A percentile compares a stretch with the other conserved stretches of the same genome.
Conservation (phyloP, 2,797 vertebrate genomes). For the Bovichtus variegatus region DNA sequence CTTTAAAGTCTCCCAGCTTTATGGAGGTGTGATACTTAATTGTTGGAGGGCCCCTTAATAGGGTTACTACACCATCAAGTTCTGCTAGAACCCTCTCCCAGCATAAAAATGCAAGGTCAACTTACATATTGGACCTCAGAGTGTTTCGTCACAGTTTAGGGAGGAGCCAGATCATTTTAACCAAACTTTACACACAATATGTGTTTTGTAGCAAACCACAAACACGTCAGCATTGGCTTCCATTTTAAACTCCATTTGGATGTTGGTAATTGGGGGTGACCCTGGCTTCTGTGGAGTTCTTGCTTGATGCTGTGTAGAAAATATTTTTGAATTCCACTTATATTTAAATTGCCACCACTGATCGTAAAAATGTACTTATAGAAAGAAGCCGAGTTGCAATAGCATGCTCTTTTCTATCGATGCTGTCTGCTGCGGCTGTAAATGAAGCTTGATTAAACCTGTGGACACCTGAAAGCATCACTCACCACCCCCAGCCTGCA, state of each 20-base stretch:
- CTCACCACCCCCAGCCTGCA: slow-evolving; percentile 17
- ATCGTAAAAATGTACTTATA: neutral
- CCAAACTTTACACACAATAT: neutral
- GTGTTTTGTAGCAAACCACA: neutral
- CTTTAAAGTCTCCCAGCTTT: too few species aligned
- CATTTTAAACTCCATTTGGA: neutral
- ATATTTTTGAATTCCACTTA: neutral
- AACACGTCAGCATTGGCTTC: neutral
- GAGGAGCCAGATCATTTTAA: neutral
- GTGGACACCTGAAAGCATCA: slow-evolving; percentile 27
- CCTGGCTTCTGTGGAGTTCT: neutral
- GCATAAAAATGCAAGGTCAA: too few species aligned
- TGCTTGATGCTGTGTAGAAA: neutral
- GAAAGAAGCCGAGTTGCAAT: neutral
- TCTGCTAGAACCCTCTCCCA: too few species aligned
- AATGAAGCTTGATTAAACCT: slow-evolving; percentile 23
- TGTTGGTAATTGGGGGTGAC: neutral
- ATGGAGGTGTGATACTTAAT: too few species aligned
- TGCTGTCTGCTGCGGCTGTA: neutral
- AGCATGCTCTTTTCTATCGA: neutral
- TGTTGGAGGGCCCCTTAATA: too few species aligned
- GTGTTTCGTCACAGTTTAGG: neutral
- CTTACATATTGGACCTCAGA: neutral
- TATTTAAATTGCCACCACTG: neutral
- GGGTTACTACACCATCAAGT: too few species aligned